Conservation (phyloP, 2,797 vertebrate species). For the Lindbergichthys nudifrons region DNA sequence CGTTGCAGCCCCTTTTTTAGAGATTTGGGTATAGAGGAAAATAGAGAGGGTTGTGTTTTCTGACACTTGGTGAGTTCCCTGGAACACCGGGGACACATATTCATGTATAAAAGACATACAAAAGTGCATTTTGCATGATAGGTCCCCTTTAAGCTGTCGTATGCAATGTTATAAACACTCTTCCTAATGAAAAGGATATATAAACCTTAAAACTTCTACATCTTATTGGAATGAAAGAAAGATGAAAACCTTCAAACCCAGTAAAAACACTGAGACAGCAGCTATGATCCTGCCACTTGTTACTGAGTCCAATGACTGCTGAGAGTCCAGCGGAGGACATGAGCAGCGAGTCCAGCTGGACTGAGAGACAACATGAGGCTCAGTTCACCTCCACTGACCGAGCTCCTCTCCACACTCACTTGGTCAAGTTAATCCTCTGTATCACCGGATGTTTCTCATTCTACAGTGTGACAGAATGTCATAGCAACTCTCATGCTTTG, state of each 20-base stretch:
- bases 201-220: background rate
- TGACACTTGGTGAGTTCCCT: too few relatives aligned
- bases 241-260: background rate
- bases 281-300: background rate
- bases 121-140: too few relatives aligned
- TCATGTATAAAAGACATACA: too few relatives aligned
- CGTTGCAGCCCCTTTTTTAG: too few relatives aligned
- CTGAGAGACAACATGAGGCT: conserved; percentile 1
- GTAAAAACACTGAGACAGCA: background rate
- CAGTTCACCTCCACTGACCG: background rate
- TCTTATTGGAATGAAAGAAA: background rate
- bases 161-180: background rate
- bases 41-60: too few relatives aligned
- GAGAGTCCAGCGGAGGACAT: background rate
- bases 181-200: background rate
- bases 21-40: too few relatives aligned
- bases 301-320: background rate
- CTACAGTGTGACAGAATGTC: background rate
- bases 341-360: conserved; percentile 1
- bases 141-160: conserved; percentile 1
- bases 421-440: background rate
- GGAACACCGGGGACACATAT: too few relatives aligned
- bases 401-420: conserved; percentile 14
- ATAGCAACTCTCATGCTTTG: background rate
- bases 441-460: background rate